These are phyloP conservation scores for Lordiphosa andalusiaca DNA, from an alignment of 2,888 invertebrate species.

Conservation along the genomic window DNA sequence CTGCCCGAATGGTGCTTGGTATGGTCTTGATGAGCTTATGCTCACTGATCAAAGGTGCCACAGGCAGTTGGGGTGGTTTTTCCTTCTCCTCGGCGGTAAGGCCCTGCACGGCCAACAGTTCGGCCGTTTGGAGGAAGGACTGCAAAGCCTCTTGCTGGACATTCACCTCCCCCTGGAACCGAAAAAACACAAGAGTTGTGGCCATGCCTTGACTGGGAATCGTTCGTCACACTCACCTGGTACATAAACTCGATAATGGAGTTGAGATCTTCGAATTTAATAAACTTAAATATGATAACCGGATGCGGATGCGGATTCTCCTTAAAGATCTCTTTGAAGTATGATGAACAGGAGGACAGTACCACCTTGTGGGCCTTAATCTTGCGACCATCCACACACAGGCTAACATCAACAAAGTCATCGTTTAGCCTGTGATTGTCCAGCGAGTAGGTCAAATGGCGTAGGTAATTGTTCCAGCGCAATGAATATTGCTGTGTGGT, in stretches of 20 bases:
- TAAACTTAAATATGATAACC: constrained; percentile 89
- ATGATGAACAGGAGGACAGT: constrained; percentile 90
- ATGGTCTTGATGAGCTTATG: constrained; percentile 79
- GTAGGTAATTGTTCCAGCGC: constrained; percentile 92
- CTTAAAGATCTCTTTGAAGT: constrained; percentile 87
- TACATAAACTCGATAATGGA: constrained; percentile 91
- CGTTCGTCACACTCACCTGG: constrained; percentile 76
- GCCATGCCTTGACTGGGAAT: no score
- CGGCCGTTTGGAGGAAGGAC: constrained; percentile 89
- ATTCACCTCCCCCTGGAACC: constrained; percentile 86
- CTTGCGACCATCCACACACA: constrained; percentile 91
- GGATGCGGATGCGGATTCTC: constrained; percentile 91
- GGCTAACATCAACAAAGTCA: constrained; percentile 91
- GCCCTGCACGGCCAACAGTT: constrained; percentile 88
- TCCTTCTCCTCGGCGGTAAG: constrained; percentile 83
- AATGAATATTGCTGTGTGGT: constrained; percentile 90
- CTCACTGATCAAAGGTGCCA: constrained; percentile 72
- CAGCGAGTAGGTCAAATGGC: constrained; percentile 89
- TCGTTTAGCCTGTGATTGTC: constrained; percentile 86
- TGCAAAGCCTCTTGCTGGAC: constrained; percentile 89
- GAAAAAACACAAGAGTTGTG: neutral
- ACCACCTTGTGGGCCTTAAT: constrained; percentile 92
- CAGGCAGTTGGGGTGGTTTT: constrained; percentile 76
- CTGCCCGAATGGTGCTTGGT: constrained; percentile 79
- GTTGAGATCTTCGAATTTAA: constrained; percentile 88